Conservation (phyloP, 92 coral and sea anemone genomes). For the Galaxea fascicularis region DNA sequence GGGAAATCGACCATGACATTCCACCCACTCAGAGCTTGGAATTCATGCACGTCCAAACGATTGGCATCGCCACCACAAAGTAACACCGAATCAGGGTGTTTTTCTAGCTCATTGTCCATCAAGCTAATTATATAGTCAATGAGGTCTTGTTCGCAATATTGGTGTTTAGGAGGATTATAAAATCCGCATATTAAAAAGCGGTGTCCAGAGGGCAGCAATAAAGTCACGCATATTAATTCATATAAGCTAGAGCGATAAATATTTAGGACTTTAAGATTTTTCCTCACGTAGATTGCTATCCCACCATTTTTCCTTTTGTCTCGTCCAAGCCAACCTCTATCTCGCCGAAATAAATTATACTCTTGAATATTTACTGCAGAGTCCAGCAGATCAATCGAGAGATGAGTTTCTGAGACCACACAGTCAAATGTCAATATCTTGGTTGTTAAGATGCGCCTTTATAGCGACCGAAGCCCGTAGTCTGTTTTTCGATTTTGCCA, state of each 20-base stretch:
- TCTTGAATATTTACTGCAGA: slow-evolving; percentile 40
- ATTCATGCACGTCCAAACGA: too few relatives aligned
- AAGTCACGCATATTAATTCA: slow-evolving; percentile 49
- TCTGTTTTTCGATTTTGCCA: slow-evolving; percentile 37
- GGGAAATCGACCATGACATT: too few relatives aligned
- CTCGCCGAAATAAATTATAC: slow-evolving; percentile 9
- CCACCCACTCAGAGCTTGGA: too few relatives aligned
- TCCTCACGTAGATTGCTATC: slow-evolving; percentile 33
- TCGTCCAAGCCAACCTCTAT: slow-evolving; percentile 16
- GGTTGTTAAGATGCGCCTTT: slow-evolving; percentile 21
- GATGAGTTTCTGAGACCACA: slow-evolving; percentile 50
- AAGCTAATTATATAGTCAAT: too few relatives aligned
- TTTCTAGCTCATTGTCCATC: too few relatives aligned
- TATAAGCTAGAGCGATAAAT: slow-evolving; percentile 6
- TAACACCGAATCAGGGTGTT: too few relatives aligned
- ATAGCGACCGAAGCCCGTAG: slow-evolving; percentile 47
- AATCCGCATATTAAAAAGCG: too few relatives aligned
- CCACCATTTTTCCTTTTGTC: slow-evolving; percentile 38
- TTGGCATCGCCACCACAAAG: too few relatives aligned
- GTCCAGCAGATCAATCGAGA: slow-evolving; percentile 38
- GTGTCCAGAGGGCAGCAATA: too few relatives aligned
- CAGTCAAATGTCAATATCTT: slow-evolving; percentile 47
- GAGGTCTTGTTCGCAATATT: too few relatives aligned
- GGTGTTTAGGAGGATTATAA: too few relatives aligned
- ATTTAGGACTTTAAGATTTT: slow-evolving; percentile 31